phyloP scores from a whole-genome alignment of 2,797 vertebrate species.

The Pantherophis vulpinus region DNA sequence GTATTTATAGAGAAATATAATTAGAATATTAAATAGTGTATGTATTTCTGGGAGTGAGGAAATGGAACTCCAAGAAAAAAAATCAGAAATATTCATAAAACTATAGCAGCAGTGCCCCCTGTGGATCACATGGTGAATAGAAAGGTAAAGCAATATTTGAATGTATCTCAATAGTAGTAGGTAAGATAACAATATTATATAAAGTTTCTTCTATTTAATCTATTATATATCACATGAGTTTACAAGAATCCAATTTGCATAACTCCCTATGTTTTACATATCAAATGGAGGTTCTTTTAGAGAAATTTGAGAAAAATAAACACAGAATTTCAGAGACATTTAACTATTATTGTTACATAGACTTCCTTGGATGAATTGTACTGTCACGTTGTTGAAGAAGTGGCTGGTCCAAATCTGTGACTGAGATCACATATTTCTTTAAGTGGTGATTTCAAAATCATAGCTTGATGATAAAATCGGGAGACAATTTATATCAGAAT shows the following conservation, averaged over 20 bases:
- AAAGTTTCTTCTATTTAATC: background rate
- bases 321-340: background rate
- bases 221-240: background rate
- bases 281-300: background rate
- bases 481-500: background rate
- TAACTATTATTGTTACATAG: background rate
- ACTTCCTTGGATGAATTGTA: background rate
- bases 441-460: background rate
- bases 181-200: background rate
- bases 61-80: conserved; percentile 16
- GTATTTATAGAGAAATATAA: conserved; percentile 20
- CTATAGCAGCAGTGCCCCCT: conserved; percentile 55
- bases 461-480: background rate
- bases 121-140: conserved; percentile 14
- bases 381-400: background rate
- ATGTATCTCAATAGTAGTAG: background rate
- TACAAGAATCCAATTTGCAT: background rate
- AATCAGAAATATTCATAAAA: background rate
- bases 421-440: background rate
- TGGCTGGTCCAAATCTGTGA: background rate
- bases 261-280: background rate
- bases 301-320: background rate
- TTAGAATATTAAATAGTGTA: conserved; percentile 40
- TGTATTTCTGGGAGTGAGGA: conserved; percentile 38
- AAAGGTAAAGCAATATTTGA: background rate